These are phyloP conservation scores for Salvelinus sp. DNA, from an alignment of 2,113 vertebrate genomes.

Conservation along the genomic window DNA sequence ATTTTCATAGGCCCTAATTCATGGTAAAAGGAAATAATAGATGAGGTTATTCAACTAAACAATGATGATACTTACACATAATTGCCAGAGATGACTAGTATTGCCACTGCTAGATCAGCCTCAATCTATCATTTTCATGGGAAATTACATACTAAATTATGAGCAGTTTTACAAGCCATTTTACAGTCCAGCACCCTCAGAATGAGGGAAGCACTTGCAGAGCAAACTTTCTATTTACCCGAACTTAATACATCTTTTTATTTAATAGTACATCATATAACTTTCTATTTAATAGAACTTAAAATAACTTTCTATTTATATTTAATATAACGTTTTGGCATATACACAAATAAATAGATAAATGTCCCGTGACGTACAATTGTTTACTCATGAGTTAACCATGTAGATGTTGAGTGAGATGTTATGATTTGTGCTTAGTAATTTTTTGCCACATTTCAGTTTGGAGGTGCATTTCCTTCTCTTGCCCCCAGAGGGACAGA, in stretches of 20 bases:
- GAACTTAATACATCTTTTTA: no score
- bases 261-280: no score
- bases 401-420: not conserved
- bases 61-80: conserved; percentile 69
- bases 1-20: conserved; percentile 72
- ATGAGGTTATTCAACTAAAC: conserved; percentile 67
- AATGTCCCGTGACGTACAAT: not conserved
- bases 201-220: not conserved
- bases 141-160: conserved; percentile 38
- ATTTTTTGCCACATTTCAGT: not conserved
- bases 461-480: not conserved
- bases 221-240: not conserved
- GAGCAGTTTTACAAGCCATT: conserved; percentile 3
- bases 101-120: conserved; percentile 61
- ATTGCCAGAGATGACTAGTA: conserved; percentile 66
- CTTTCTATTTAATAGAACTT: no score
- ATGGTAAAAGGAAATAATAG: conserved; percentile 69
- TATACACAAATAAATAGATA: not conserved
- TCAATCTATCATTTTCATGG: conserved; percentile 42
- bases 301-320: no score
- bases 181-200: not conserved
- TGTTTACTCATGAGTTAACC: not conserved
- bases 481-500: conserved; percentile 1
- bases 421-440: not conserved
- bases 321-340: no score